A percentile compares a stretch with the other conserved stretches of the same genome.
These are phyloP conservation scores for Caenorhabditis auriculariae DNA, from an alignment of 2,888 invertebrate genomes.

Conservation along the genomic window DNA sequence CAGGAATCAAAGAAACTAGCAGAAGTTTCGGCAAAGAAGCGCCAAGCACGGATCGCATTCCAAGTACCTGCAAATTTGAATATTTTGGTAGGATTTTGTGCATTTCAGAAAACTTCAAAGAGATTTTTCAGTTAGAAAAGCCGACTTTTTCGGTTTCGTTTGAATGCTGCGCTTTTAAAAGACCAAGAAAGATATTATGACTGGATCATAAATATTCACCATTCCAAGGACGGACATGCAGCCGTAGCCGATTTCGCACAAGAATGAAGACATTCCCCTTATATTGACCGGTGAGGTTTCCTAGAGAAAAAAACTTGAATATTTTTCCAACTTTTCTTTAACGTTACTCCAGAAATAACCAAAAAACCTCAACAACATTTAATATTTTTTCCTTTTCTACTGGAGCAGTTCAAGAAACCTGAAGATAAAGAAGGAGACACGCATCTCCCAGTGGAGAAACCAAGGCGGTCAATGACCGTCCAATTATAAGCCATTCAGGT, in stretches of 20 bases:
- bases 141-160: too few relatives aligned
- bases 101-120: too few relatives aligned
- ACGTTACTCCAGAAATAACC: neutral
- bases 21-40: slow-evolving; percentile 43
- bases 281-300: slow-evolving; percentile 49
- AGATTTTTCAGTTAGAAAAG: too few relatives aligned
- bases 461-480: slow-evolving; percentile 46
- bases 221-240: slow-evolving; percentile 54
- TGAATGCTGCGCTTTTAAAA: neutral
- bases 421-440: slow-evolving; percentile 51
- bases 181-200: neutral
- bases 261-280: slow-evolving; percentile 50
- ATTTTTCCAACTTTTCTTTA: neutral
- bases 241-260: slow-evolving; percentile 57
- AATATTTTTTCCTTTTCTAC: neutral
- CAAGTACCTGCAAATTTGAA: slow-evolving; percentile 23
- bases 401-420: slow-evolving; percentile 13
- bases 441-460: slow-evolving; percentile 53
- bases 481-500: slow-evolving; percentile 50
- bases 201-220: slow-evolving; percentile 13
- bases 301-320: slow-evolving; percentile 13
- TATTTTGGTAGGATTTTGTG: too few relatives aligned
- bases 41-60: slow-evolving; percentile 52
- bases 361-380: neutral
- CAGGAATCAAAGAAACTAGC: slow-evolving; percentile 47